phyloP scores from a whole-genome alignment of 2,113 vertebrate species.

The Indicator indicator region DNA sequence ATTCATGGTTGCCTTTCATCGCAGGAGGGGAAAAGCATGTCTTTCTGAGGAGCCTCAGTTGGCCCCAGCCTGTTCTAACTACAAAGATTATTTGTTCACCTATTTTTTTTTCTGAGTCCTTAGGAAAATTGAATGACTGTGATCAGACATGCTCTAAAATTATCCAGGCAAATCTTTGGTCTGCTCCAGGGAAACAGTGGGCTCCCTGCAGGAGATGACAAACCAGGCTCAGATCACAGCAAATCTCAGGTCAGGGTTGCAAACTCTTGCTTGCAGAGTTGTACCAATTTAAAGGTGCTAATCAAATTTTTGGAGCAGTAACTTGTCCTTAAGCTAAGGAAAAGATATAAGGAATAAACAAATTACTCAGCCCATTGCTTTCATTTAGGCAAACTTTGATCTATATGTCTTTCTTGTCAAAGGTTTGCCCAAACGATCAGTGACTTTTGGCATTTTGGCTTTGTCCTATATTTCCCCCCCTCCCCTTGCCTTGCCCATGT shows the following conservation, averaged over 20 bases:
- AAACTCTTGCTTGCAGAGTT: not conserved
- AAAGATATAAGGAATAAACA: not conserved
- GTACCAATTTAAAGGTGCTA: not conserved
- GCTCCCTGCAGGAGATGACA: not conserved
- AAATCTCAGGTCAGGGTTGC: not conserved
- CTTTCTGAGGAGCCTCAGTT: not conserved
- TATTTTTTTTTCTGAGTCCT: not conserved
- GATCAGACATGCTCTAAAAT: slow-evolving; percentile 40
- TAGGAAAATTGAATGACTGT: not conserved
- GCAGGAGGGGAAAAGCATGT: not conserved
- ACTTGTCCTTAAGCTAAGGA: not conserved
- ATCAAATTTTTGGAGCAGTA: not conserved
- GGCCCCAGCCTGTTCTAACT: not conserved
- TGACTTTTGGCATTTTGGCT: not conserved
- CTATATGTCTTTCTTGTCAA: not conserved
- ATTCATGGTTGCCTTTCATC: not conserved
- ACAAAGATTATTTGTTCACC: not conserved
- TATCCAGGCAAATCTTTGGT: not conserved
- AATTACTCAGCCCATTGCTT: not conserved
- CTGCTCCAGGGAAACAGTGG: not conserved
- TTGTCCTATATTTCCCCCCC: not conserved
- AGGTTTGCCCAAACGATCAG: not conserved
- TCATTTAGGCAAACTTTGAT: slow-evolving; percentile 8
- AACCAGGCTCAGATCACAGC: not conserved
- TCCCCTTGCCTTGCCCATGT: not conserved